Percentiles rank a stretch among this genome's conserved stretches.
These are phyloP conservation scores for Caenorhabditis sp. DNA, from an alignment of 2,888 invertebrate species.

Conservation along the genomic window DNA sequence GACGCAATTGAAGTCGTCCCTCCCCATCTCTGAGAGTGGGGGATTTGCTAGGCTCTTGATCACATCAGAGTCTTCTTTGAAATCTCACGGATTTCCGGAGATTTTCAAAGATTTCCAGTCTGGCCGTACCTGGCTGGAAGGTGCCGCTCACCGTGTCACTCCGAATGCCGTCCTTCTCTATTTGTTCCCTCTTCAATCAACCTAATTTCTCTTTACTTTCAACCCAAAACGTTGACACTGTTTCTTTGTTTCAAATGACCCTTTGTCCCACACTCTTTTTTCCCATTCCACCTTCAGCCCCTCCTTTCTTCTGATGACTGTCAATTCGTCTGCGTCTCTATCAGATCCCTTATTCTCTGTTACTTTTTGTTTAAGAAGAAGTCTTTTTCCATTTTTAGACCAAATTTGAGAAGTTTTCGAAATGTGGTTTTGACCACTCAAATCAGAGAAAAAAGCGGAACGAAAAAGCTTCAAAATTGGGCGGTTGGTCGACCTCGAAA, in stretches of 20 bases:
- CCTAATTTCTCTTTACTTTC: slow-evolving; percentile 36
- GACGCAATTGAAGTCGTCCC: slow-evolving; percentile 18
- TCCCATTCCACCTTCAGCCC: slow-evolving; percentile 25
- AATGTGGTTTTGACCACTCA: slow-evolving; percentile 18
- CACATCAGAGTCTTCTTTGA: slow-evolving; percentile 22
- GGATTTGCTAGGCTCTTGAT: slow-evolving; percentile 1
- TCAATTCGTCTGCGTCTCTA: slow-evolving; percentile 36
- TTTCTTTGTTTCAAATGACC: slow-evolving; percentile 65
- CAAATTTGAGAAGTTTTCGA: slow-evolving; percentile 9
- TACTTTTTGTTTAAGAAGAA: slow-evolving; percentile 47
- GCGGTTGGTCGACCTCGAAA: slow-evolving; percentile 48
- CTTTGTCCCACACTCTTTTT: slow-evolving; percentile 50
- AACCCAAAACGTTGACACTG: slow-evolving; percentile 45
- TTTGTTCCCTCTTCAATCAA: slow-evolving; percentile 8
- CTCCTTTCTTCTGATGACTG: slow-evolving; percentile 51
- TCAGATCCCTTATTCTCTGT: slow-evolving; percentile 34
- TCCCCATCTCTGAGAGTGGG: too few species aligned
- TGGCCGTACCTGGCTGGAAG: slow-evolving; percentile 21
- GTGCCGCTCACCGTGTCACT: slow-evolving; percentile 22
- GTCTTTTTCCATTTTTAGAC: slow-evolving; percentile 27
- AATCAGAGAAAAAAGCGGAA: slow-evolving; percentile 33
- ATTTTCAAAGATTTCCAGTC: slow-evolving; percentile 31
- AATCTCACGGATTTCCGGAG: slow-evolving; percentile 5
- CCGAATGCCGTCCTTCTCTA: neutral
- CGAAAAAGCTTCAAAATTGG: slow-evolving; percentile 25